phyloP scores from a whole-genome alignment of 2,797 vertebrate species.

The Myripristis murdjan region DNA sequence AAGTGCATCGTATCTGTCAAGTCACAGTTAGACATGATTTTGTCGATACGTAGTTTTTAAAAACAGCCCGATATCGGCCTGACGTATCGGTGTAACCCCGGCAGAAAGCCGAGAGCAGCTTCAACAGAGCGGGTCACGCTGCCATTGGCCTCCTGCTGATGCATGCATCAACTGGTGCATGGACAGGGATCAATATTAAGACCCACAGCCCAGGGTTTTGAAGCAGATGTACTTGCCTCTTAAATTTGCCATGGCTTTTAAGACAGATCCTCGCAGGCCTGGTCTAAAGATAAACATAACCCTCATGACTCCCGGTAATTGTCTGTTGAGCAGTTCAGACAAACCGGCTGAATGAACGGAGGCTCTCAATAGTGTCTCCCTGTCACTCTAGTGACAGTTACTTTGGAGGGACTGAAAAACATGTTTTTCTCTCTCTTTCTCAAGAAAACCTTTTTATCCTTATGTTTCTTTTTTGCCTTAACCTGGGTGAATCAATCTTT shows the following conservation, averaged over 20 bases:
- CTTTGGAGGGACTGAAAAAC: constrained; percentile 77
- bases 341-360: constrained; percentile 76
- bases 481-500: constrained; percentile 82
- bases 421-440: constrained; percentile 74
- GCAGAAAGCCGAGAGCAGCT: constrained; percentile 67
- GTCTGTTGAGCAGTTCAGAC: constrained; percentile 76
- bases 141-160: constrained; percentile 82
- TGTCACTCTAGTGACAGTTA: constrained; percentile 82
- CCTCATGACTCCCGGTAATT: constrained; percentile 73
- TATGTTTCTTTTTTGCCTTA: constrained; percentile 76
- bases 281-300: constrained; percentile 83
- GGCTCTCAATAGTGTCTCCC: constrained; percentile 78
- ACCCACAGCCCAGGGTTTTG: constrained; percentile 66
- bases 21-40: no score
- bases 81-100: background rate
- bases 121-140: constrained; percentile 73
- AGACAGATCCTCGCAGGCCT: constrained; percentile 59
- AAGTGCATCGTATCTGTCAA: background rate
- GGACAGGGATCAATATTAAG: constrained; percentile 84
- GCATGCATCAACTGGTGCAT: constrained; percentile 74
- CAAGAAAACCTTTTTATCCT: constrained; percentile 77
- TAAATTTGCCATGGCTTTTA: constrained; percentile 75
- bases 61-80: constrained; percentile 18
- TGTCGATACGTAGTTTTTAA: constrained; percentile 54
- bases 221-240: constrained; percentile 68